phyloP scores from a whole-genome alignment of 2,888 invertebrate genomes.

The Heliconius sara region DNA sequence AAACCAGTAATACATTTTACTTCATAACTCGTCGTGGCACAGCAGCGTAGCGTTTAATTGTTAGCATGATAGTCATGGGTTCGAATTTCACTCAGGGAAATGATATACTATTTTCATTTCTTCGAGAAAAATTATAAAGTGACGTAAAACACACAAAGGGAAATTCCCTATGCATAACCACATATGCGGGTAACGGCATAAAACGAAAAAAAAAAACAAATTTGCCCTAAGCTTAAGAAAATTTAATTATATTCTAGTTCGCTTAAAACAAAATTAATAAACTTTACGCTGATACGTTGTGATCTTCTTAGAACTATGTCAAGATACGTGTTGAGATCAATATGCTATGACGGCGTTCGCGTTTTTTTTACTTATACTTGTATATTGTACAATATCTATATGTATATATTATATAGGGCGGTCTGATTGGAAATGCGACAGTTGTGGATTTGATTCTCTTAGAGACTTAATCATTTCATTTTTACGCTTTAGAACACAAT shows the following conservation, averaged over 20 bases:
- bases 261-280: slow-evolving; percentile 20
- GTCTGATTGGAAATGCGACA: too few relatives aligned
- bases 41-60: too few relatives aligned
- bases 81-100: neutral
- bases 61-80: too few relatives aligned
- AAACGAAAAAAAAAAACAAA: slow-evolving; percentile 11
- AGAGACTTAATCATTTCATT: too few relatives aligned
- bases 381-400: neutral
- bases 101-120: neutral
- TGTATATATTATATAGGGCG: neutral
- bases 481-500: too few relatives aligned
- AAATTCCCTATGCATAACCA: neutral
- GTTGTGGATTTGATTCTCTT: too few relatives aligned
- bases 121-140: neutral
- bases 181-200: too few relatives aligned
- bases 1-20: too few relatives aligned
- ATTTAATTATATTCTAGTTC: slow-evolving; percentile 16
- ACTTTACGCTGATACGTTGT: slow-evolving; percentile 5
- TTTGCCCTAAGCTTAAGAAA: slow-evolving; percentile 28
- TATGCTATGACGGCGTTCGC: neutral
- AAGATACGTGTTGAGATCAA: slow-evolving; percentile 15
- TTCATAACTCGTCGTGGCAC: too few relatives aligned
- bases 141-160: neutral
- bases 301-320: slow-evolving; percentile 16
- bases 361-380: neutral